phyloP scores from a whole-genome alignment of 2,797 vertebrate genomes.

The Mus caroli region DNA sequence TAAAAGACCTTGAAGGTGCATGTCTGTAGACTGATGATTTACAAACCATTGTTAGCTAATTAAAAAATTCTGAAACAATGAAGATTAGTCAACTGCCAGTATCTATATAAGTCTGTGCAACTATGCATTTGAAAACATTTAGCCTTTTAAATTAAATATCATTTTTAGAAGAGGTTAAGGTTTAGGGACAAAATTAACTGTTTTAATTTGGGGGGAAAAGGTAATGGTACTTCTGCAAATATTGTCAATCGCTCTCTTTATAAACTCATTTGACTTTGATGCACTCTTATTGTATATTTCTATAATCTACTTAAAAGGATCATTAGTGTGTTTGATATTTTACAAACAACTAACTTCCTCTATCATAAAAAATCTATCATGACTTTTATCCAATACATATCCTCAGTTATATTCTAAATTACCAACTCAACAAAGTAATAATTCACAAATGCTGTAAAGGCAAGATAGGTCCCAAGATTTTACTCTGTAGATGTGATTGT shows the following conservation, averaged over 20 bases:
- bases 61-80: not conserved
- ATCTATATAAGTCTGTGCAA: not conserved
- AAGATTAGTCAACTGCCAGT: not conserved
- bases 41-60: not conserved
- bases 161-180: not conserved
- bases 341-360: not conserved
- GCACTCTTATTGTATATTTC: not conserved
- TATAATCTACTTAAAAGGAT: not conserved
- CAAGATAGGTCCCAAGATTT: not conserved
- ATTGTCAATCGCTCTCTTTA: not conserved
- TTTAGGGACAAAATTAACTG: not conserved
- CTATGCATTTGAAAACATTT: not conserved
- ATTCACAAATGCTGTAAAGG: not conserved
- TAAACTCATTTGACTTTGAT: not conserved
- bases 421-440: constrained; percentile 21
- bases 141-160: not conserved
- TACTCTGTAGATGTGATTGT: not conserved
- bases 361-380: constrained; percentile 34
- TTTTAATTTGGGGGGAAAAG: accelerated
- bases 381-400: not conserved
- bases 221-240: not conserved
- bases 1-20: not conserved
- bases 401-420: not conserved
- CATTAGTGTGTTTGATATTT: not conserved
- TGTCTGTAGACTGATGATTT: not conserved